Base-by-base conservation (phyloP, 2,888 invertebrate genomes). In the Pyrocoelia pectoralis region DNA sequence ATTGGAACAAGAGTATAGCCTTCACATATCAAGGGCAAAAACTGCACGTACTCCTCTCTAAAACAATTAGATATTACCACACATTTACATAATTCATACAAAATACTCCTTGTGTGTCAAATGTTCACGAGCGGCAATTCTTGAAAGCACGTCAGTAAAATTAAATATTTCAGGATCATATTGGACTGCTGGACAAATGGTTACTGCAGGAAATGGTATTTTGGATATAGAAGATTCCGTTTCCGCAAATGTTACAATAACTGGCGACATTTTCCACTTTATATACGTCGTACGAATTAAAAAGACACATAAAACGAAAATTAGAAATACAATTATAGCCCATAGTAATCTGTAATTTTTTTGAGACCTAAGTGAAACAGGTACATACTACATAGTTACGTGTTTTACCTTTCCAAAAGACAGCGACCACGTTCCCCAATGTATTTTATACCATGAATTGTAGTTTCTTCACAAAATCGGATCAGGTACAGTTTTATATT, bases 191-290 rank as follows among this genome's bases (percentile, higher is more conserved):
- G 80, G 75, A 61, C 81, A 82, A 56, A 82, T 77, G 2, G 81
- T 81, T 2, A 82, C 74, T n/a, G 81, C 81, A 8, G 79, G 80
- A 73, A 81, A 80, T 3, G 81, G 81, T 12, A 88, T 85, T 79
- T 86, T 84, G 86, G 87, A 88, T 46, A 88, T 86, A 1, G 88
- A 87, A 8, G 89, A 91, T 0, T 90, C 87, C 57, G 88, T 89
- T 76, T 90, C 89, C 0, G 90, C 90, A 74, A 91, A 91, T 73
- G 89, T 90, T 10, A 91, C 91, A 72, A 91, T 88, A 0, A 91
- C 90, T 0, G 91, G 91, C 70, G 88, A 89, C 62, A 85, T 85
- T 63, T 88, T 86, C 91, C 90, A 91, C 77, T 90, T 91, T 64
- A 84, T 83, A 86, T 87, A 90, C 4, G 89, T 86, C 76, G 89